These are phyloP conservation scores for Gerris lacustris DNA, from an alignment of 2,888 invertebrate genomes.

Conservation along the genomic window DNA sequence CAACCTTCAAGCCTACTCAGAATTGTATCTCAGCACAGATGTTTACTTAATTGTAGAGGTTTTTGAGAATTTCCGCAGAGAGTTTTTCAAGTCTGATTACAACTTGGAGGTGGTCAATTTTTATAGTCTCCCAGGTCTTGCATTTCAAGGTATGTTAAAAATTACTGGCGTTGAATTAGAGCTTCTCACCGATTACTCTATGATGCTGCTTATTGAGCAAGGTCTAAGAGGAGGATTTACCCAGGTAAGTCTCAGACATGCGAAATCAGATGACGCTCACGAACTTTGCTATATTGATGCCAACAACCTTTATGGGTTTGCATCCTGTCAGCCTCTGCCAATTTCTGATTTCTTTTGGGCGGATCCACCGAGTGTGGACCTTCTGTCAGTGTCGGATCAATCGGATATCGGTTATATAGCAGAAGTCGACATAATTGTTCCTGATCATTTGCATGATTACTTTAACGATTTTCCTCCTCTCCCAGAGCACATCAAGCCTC, in stretches of 20 bases:
- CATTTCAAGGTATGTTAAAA: conserved; percentile 19
- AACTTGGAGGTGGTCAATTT: conserved; percentile 20
- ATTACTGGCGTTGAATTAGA: conserved; percentile 20
- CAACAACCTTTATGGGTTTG: conserved; percentile 18
- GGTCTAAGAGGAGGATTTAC: conserved; percentile 23
- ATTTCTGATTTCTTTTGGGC: conserved; percentile 19
- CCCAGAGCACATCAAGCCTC: conserved; percentile 15
- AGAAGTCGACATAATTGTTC: conserved; percentile 21
- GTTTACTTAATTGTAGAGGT: conserved; percentile 21
- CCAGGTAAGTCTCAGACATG: conserved; percentile 15
- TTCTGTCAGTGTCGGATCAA: conserved; percentile 10
- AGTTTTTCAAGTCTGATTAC: conserved; percentile 16
- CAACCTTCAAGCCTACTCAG: conserved; percentile 33
- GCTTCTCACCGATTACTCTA: conserved; percentile 22
- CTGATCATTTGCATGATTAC: not conserved
- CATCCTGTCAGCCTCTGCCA: conserved; percentile 15
- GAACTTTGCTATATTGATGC: not conserved
- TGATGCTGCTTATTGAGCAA: conserved; percentile 21
- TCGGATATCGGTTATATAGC: conserved; percentile 19
- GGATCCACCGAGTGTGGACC: conserved; percentile 8
- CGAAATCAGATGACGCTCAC: conserved; percentile 17
- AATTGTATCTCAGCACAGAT: conserved; percentile 22
- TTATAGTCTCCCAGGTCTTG: conserved; percentile 19
- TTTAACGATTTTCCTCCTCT: conserved; percentile 17
- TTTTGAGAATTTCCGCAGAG: conserved; percentile 23